phyloP scores from a whole-genome alignment of 2,888 invertebrate species.

The Rhorus exstirpatorius region DNA sequence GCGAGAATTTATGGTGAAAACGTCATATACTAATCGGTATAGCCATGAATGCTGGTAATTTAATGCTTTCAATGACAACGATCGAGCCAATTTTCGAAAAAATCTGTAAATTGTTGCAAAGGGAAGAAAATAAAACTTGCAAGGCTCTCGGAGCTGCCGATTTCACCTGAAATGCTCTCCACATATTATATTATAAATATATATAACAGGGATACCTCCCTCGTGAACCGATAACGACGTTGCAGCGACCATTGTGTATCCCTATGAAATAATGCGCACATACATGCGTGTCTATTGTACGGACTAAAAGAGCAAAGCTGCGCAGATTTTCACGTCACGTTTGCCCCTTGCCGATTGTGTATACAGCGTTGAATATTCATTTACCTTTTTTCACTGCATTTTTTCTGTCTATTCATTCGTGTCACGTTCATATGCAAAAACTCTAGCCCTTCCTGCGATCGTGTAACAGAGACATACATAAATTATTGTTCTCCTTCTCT shows the following conservation, averaged over 20 bases:
- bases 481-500: neutral
- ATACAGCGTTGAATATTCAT: conserved; percentile 63
- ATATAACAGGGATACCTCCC: neutral
- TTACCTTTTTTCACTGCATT: conserved; percentile 6
- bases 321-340: conserved; percentile 49
- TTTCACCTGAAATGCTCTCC: neutral
- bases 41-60: too few relatives aligned
- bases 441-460: conserved; percentile 24
- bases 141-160: neutral
- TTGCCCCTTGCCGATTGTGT: conserved; percentile 12
- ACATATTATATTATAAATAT: conserved; percentile 3
- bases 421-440: conserved; percentile 17
- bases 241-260: conserved; percentile 37
- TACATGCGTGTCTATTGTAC: neutral
- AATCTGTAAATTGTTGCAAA: neutral
- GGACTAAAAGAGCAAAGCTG: conserved; percentile 8
- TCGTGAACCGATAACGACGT: conserved; percentile 42
- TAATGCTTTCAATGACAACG: too few relatives aligned
- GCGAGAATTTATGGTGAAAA: neutral
- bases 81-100: too few relatives aligned
- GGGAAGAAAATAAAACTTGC: neutral
- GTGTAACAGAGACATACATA: neutral
- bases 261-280: conserved; percentile 11
- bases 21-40: too few relatives aligned
- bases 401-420: conserved; percentile 43